Evolutionary conservation across 2,113 vertebrate species (phyloP).

Genomic region (Glareola pratincola): DNA sequence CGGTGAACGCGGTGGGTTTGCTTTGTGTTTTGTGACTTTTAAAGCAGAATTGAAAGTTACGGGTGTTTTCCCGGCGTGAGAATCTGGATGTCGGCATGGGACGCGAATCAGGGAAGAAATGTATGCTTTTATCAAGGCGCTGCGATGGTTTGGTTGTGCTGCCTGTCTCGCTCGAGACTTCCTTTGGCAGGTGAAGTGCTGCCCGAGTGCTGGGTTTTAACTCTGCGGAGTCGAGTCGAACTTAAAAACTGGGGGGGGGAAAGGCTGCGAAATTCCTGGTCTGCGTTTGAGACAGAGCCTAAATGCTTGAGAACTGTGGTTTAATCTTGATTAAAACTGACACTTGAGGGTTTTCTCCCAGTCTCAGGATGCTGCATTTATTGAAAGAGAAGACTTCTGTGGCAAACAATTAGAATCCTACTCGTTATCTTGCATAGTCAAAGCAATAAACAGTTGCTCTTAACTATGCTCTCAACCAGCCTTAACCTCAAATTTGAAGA

Average conservation of each 20-base stretch:
- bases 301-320: background rate
- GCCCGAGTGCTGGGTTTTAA: background rate
- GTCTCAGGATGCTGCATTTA: background rate
- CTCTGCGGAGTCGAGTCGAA: background rate
- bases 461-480: background rate
- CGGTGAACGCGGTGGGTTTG: rapidly evolving
- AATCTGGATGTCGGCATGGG: background rate
- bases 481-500: background rate
- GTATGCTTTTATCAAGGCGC: background rate
- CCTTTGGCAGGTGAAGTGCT: background rate
- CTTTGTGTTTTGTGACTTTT: background rate
- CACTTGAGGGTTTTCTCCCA: background rate
- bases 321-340: background rate
- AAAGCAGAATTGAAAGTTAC: background rate
- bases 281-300: rapidly evolving
- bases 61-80: background rate
- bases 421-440: background rate
- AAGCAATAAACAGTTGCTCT: slow-evolving; percentile 9
- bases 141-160: background rate
- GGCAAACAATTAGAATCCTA: background rate
- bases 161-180: background rate
- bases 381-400: background rate
- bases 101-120: background rate
- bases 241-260: background rate
- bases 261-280: background rate